Base-by-base conservation (phyloP, 2,888 invertebrate genomes). In the Carcina quercana region DNA sequence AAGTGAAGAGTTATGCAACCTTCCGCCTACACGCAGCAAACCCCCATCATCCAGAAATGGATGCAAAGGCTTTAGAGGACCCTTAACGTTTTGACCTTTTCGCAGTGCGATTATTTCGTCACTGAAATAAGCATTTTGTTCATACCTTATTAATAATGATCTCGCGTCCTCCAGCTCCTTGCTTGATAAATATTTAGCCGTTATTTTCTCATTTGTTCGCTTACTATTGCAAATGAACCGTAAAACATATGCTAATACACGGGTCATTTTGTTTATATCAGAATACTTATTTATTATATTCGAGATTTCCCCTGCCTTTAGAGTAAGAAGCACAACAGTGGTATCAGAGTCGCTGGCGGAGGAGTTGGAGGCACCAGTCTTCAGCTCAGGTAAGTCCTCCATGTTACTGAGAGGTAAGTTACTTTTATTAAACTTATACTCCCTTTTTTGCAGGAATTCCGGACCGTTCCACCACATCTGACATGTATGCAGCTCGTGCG, bases 1-100 rank as follows among this genome's bases (percentile, higher is more conserved):
- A n/a, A n/a, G n/a, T n/a, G n/a, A n/a, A 14, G 42, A 12, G 19
- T 48, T 30, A 5, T 43, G 24, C 4, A 47, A 12, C 11, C 45
- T 25, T 2, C 47, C 45, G 13, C 44, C 43, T 8, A 46, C 43
- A 13, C 44, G 24, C 1, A 48, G 2, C 5, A 46, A 1, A 5
- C 32, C 38, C 1, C 29, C 8, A 1, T 14, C 13, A 27, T 45
- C 43, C 3, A 49, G 6, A 30, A 49, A 49, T 2, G 46, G 49
- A 30, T 32, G 12, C 8, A 47, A 20, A 7, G 32, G 8, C 19
- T 34, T 40, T 12, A 47, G 11, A 3, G 19, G 13, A 10, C 35
- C 38, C 26, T 35, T 35, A 1, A 32, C 10, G 3, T 25, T 25
- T 15, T 22, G 10, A 5, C 22, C 19, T 5, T 10, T 15, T 28